A percentile compares a stretch with the other conserved stretches of the same genome.
These are phyloP conservation scores for Fistularia commersonii DNA, from an alignment of 2,797 vertebrate genomes.

Conservation along the genomic window DNA sequence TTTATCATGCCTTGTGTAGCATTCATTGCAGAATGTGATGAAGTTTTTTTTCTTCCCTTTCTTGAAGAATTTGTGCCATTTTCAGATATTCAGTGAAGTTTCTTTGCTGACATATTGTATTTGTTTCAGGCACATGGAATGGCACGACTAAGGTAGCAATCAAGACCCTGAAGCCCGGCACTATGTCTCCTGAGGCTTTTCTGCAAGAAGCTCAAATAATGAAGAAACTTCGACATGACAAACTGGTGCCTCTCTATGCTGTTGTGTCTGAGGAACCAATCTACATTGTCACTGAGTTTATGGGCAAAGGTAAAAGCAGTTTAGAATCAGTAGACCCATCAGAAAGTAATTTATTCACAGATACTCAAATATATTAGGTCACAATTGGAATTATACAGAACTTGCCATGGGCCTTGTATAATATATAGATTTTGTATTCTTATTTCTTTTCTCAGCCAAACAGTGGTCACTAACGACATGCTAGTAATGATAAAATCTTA, in stretches of 20 bases:
- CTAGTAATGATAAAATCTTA: too few species aligned
- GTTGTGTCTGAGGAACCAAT: slow-evolving; percentile 98
- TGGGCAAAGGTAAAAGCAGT: slow-evolving; percentile 88
- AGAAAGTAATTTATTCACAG: too few species aligned
- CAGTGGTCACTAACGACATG: too few species aligned
- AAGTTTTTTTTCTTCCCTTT: background rate
- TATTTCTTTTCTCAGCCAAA: too few species aligned
- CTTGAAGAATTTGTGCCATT: background rate
- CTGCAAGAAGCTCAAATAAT: slow-evolving; percentile 98
- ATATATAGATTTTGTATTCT: too few species aligned
- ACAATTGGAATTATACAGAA: too few species aligned
- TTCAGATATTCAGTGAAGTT: background rate
- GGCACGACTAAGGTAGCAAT: slow-evolving; percentile 98
- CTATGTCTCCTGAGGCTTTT: slow-evolving; percentile 98
- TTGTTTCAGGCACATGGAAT: slow-evolving; percentile 89
- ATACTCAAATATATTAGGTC: too few species aligned
- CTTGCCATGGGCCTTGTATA: too few species aligned
- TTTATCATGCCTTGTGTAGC: too few species aligned
- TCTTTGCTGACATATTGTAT: too few species aligned
- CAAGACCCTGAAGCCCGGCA: slow-evolving; percentile 95
- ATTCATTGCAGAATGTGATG: background rate
- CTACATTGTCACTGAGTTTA: slow-evolving; percentile 95
- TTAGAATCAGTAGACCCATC: background rate
- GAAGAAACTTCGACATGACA: slow-evolving; percentile 96
- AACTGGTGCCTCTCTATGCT: slow-evolving; percentile 93